Percentiles rank a stretch among this genome's conserved stretches.
Evolutionary conservation across 1,140 invertebrate genomes (phyloP).

Genomic region (Belonocnema kinseyi): DNA sequence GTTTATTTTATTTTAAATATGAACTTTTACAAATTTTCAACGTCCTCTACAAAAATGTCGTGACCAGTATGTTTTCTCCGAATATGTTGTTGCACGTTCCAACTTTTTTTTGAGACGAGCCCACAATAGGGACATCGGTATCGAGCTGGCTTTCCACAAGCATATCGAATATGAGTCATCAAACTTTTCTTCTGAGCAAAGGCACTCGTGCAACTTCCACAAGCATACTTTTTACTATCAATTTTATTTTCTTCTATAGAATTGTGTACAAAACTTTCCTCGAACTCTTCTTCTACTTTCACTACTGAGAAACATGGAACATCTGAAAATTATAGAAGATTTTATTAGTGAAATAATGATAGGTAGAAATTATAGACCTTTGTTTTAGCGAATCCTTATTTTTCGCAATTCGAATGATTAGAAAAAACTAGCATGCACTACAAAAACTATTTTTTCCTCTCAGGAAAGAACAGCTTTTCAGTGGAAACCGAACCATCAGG

Average conservation of each 20-base stretch:
- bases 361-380: no score
- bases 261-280: not conserved
- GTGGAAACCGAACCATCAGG: no score
- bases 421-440: not conserved
- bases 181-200: constrained; percentile 27
- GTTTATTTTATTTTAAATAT: not conserved
- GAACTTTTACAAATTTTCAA: constrained; percentile 14
- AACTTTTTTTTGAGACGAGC: not conserved
- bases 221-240: constrained; percentile 24
- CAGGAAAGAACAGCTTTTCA: not conserved
- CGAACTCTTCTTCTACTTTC: not conserved
- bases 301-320: not conserved
- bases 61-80: not conserved
- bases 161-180: constrained; percentile 9
- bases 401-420: not conserved
- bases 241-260: not conserved
- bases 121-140: constrained; percentile 10
- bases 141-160: not conserved
- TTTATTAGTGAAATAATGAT: not conserved
- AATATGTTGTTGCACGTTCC: constrained; percentile 23
- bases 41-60: not conserved
- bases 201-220: constrained; percentile 8
- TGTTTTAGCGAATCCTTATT: no score
- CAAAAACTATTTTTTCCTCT: not conserved
- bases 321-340: not conserved